Evolutionary conservation across 1,140 invertebrate genomes (phyloP).

Genomic region (Kradibia gibbosae): DNA sequence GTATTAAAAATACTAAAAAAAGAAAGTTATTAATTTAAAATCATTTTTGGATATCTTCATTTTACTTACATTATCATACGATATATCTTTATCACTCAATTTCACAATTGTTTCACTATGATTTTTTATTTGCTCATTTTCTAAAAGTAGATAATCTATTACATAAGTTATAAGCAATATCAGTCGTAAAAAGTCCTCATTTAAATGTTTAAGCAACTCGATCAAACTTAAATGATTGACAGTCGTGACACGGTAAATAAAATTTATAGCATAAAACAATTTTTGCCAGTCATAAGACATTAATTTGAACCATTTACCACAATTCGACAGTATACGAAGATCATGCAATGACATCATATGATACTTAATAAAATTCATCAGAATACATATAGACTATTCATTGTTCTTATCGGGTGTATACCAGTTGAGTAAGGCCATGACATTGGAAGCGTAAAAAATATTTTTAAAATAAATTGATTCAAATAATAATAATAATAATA

Average conservation of each 20-base stretch:
- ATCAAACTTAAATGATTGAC: constrained; percentile 26
- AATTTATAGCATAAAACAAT: constrained; percentile 5
- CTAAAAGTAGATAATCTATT: background rate
- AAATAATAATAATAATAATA: constrained; percentile 39
- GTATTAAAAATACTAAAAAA: too few species aligned
- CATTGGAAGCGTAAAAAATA: constrained; percentile 33
- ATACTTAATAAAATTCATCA: constrained; percentile 51
- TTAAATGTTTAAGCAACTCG: constrained; percentile 27
- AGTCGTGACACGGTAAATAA: constrained; percentile 48
- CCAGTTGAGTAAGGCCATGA: constrained; percentile 31
- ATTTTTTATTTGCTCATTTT: too few species aligned
- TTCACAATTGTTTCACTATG: too few species aligned
- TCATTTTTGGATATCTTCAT: too few species aligned
- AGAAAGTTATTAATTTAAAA: too few species aligned
- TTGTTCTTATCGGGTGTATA: constrained; percentile 33
- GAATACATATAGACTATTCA: constrained; percentile 39
- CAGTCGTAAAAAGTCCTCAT: too few species aligned
- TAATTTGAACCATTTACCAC: constrained; percentile 46
- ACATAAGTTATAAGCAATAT: background rate
- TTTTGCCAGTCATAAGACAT: constrained; percentile 47
- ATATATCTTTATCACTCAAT: too few species aligned
- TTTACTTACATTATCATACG: too few species aligned
- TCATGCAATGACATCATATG: constrained; percentile 36
- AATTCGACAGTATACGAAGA: constrained; percentile 23
- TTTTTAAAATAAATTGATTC: constrained; percentile 33